A percentile compares a stretch with the other conserved stretches of the same genome.
Conservation (phyloP, 2,888 invertebrate species). For the Sinhomidia bicolor region DNA sequence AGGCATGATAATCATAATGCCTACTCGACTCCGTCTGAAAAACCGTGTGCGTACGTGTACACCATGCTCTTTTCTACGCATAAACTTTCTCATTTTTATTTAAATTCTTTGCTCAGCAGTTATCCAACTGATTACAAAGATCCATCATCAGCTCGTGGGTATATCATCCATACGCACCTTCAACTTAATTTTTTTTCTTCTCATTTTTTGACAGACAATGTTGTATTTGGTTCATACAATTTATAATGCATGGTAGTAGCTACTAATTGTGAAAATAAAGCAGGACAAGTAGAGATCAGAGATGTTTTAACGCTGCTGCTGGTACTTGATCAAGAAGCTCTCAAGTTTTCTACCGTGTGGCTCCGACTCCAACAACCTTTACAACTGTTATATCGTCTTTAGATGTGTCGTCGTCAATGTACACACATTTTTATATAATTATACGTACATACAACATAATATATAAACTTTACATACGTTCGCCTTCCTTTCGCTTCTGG, state of each 20-base stretch:
- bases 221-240: neutral
- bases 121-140: neutral
- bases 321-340: constrained; percentile 21
- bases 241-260: neutral
- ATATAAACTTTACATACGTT: neutral
- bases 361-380: neutral
- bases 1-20: neutral
- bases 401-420: constrained; percentile 18
- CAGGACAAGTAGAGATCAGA: too few species aligned
- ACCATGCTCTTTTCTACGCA: constrained; percentile 6
- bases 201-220: neutral
- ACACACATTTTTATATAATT: neutral
- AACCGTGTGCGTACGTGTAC: neutral
- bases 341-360: constrained; percentile 25
- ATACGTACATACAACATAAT: neutral
- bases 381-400: neutral
- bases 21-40: neutral
- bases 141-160: neutral
- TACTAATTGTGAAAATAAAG: constrained; percentile 20
- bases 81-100: constrained; percentile 17
- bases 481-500: constrained; percentile 43
- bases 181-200: neutral
- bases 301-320: constrained; percentile 13
- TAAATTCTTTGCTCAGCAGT: constrained; percentile 16
- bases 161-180: constrained; percentile 1